Percentiles rank a stretch among this genome's conserved stretches.
Conservation (phyloP, 2,113 vertebrate species). For the Psilopogon haemacephalus region DNA sequence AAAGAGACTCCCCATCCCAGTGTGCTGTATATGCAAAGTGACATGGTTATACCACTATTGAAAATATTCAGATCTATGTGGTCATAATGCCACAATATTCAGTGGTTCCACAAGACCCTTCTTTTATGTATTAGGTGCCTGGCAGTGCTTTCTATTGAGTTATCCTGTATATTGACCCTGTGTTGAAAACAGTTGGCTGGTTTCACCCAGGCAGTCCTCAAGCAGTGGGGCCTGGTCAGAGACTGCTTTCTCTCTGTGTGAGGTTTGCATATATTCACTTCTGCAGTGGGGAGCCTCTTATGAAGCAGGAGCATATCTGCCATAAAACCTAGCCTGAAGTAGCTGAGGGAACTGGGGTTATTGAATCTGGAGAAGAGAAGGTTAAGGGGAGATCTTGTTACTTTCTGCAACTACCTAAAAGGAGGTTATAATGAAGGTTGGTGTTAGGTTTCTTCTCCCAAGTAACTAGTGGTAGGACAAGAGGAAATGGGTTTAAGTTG, state of each 20-base stretch:
- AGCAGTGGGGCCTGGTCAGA: background rate
- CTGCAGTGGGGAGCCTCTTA: background rate
- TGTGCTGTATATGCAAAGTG: background rate
- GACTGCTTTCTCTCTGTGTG: background rate
- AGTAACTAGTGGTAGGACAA: too few species aligned
- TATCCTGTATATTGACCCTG: accelerated
- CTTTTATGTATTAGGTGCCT: background rate
- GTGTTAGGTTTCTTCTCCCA: too few species aligned
- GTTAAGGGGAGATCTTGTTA: too few species aligned
- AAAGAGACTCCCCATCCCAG: accelerated
- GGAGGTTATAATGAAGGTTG: too few species aligned
- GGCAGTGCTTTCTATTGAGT: background rate
- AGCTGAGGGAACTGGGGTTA: background rate
- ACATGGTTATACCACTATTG: background rate
- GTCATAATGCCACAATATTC: background rate
- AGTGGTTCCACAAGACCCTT: background rate
- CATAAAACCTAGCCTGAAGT: background rate
- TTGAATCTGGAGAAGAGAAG: too few species aligned
- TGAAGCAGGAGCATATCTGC: background rate
- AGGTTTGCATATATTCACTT: background rate
- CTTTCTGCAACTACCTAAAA: too few species aligned
- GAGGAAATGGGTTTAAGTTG: too few species aligned
- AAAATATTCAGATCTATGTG: background rate
- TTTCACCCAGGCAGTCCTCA: background rate
- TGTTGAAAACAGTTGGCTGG: background rate